Evolutionary conservation across 2,797 vertebrate genomes (phyloP).

Genomic region (Sebastes vulpes): DNA sequence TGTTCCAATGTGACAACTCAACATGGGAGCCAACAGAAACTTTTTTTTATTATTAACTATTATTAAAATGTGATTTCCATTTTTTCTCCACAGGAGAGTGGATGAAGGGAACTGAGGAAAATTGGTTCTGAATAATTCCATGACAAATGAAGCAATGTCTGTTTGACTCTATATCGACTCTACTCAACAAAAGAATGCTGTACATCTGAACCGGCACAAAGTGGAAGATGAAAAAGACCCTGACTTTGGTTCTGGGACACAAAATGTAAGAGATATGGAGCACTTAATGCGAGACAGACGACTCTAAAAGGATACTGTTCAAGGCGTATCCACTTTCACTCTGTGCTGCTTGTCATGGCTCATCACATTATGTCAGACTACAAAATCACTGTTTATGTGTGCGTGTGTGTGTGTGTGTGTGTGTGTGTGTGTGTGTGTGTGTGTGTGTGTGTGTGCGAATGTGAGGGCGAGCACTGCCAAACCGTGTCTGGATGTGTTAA

Average conservation of each 20-base stretch:
- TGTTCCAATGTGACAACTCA: neutral
- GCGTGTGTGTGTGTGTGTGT: neutral
- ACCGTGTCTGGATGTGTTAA: neutral
- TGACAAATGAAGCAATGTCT: constrained; percentile 32
- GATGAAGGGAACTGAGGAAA: constrained; percentile 24
- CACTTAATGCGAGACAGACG: neutral
- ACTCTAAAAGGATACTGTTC: constrained; percentile 3
- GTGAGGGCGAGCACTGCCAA: neutral
- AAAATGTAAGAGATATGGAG: constrained; percentile 20
- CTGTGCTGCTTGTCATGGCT: constrained; percentile 4
- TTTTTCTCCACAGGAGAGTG: constrained; percentile 1
- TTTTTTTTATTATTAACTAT: neutral
- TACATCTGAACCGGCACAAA: constrained; percentile 22
- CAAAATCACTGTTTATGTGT: neutral
- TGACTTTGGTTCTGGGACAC: neutral
- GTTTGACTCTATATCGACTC: constrained; percentile 10
- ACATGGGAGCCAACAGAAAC: neutral
- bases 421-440: neutral
- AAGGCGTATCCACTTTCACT: neutral
- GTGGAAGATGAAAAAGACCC: neutral
- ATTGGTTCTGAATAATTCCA: constrained; percentile 33
- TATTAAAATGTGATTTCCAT: neutral
- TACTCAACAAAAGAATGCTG: constrained; percentile 1
- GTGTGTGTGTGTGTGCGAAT: neutral
- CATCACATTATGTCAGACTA: constrained; percentile 9